phyloP scores from a whole-genome alignment of 2,888 invertebrate species.

The Spodoptera littoralis region DNA sequence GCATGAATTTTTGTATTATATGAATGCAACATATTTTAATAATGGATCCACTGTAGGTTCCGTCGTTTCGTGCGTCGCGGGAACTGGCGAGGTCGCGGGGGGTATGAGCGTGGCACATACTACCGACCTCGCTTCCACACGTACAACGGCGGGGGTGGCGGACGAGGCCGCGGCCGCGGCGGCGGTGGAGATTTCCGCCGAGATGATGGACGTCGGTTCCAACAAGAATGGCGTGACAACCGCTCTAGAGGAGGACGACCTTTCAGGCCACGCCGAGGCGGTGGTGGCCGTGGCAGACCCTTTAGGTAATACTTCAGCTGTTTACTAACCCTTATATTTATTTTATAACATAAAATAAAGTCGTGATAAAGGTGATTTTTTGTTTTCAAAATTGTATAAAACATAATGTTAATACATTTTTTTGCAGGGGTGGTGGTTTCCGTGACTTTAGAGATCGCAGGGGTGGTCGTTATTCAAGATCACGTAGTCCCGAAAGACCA shows the following conservation, averaged over 20 bases:
- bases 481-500: conserved; percentile 87
- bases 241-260: conserved; percentile 78
- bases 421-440: conserved; percentile 80
- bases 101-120: conserved; percentile 93
- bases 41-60: conserved; percentile 57
- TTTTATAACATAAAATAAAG: too few relatives aligned
- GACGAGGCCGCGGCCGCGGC: conserved; percentile 87
- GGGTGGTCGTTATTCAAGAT: conserved; percentile 88
- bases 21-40: conserved; percentile 9
- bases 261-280: conserved; percentile 80
- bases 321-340: too few relatives aligned
- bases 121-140: conserved; percentile 94
- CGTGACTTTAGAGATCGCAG: conserved; percentile 92
- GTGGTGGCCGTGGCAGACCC: conserved; percentile 80
- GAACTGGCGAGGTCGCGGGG: conserved; percentile 87
- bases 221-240: conserved; percentile 74
- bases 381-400: not conserved
- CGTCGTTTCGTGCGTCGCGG: conserved; percentile 86
- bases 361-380: too few relatives aligned
- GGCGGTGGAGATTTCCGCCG: conserved; percentile 81
- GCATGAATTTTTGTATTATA: not conserved
- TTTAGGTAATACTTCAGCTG: conserved; percentile 71
- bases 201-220: conserved; percentile 77
- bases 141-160: conserved; percentile 88
- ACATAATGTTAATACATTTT: not conserved